phyloP scores from a whole-genome alignment of 2,797 vertebrate genomes.

The Iguana delicatissima region DNA sequence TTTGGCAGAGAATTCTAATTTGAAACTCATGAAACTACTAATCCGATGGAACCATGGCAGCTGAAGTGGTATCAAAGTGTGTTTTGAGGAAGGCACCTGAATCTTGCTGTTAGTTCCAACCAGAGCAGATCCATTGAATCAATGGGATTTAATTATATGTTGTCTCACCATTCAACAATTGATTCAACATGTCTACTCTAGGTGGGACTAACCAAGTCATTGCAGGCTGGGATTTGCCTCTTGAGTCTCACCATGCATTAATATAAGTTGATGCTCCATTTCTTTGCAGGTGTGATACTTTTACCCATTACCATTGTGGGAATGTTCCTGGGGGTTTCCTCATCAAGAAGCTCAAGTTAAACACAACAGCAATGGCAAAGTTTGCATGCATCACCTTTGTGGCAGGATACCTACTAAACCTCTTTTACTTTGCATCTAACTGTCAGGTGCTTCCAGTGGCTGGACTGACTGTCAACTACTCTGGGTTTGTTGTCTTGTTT shows the following conservation, averaged over 20 bases:
- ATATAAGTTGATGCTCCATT: neutral
- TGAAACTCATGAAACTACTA: too few species aligned
- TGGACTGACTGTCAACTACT: conserved; percentile 76
- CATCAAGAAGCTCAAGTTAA: conserved; percentile 79
- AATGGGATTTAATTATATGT: too few species aligned
- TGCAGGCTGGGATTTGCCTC: neutral
- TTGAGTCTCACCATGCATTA: neutral
- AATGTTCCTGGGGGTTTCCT: conserved; percentile 78
- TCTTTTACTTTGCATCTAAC: conserved; percentile 57
- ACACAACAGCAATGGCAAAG: conserved; percentile 71
- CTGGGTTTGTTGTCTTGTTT: conserved; percentile 75
- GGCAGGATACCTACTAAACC: neutral
- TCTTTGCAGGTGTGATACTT: conserved; percentile 74
- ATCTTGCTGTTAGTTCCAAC: too few species aligned
- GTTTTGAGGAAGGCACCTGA: too few species aligned
- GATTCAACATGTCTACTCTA: too few species aligned
- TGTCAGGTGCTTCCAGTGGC: conserved; percentile 79
- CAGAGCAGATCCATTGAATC: too few species aligned
- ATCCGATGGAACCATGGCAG: too few species aligned
- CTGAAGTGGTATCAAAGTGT: too few species aligned
- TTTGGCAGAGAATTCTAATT: too few species aligned
- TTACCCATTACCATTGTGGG: conserved; percentile 74
- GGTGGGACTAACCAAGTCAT: too few species aligned
- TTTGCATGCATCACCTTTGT: conserved; percentile 56
- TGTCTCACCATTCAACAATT: too few species aligned